Base-by-base conservation (phyloP, 2,113 vertebrate genomes). In the Phylloscopus whistleri region DNA sequence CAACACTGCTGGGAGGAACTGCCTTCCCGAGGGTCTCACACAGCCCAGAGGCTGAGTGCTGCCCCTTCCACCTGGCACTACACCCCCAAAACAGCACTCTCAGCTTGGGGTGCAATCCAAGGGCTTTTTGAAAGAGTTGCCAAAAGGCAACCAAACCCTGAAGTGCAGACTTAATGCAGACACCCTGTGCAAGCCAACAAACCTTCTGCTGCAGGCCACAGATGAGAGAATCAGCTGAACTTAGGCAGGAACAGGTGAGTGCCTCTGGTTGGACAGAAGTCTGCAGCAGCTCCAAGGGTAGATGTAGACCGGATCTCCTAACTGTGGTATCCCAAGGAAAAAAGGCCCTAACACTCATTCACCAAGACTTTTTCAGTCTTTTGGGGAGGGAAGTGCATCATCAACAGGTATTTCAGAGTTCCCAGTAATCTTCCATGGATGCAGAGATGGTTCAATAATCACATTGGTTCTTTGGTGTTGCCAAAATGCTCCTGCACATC, bases 21-120 rank as follows among this genome's bases (percentile, higher is more conserved):
- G 8, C 55, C 37, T 43, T 41, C 49, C 74, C 0, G 0, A 10
- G 24, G 18, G 14, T 68, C 66, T 49, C 52, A 31, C 37, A 27
- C 6, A 74, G 68, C 52, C 66, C 37, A 39, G 31, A 19, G 22
- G 8, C 28, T 10, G 19, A 64, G 56, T 1, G 7, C 56, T 66
- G 33, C 23, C 24, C 37, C 66, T 69, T 51, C 51, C 7, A 23
- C 27, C 37, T 41, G 1, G 0, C 2, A 3, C 23, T 28, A 37
- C 37, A n/a, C 30, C 46, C 23, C 10, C 3, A 35, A n/a, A 60
- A 44, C 0, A 1, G 41, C 78, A 87, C 4, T 10, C 28, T 5
- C 58, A 72, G 58, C 63, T 2, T 16, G 20, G 21, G 15, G 5
- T 9, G 14, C 37, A 24, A 5, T 55, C 48, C 4, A 2, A 68